Conservation (phyloP, 1,140 invertebrate genomes). For the Oppia nitens region DNA sequence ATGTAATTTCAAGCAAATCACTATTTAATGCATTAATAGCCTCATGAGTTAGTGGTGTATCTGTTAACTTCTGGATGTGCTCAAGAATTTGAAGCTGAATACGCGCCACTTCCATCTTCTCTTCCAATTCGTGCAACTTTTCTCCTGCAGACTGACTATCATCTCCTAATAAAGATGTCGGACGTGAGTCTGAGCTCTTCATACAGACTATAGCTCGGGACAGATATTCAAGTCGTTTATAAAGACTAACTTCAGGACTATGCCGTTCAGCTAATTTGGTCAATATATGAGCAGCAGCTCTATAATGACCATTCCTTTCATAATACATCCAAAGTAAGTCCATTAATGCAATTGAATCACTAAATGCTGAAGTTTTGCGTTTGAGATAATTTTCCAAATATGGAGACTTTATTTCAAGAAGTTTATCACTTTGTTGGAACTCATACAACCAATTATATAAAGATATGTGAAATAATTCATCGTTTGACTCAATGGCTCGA, state of each 20-base stretch:
- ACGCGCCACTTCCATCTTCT: slow-evolving; percentile 70
- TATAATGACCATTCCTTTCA: slow-evolving; percentile 75
- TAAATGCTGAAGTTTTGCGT: slow-evolving; percentile 31
- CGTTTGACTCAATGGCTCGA: slow-evolving; percentile 36
- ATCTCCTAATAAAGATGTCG: slow-evolving; percentile 39
- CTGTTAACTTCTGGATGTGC: slow-evolving; percentile 35
- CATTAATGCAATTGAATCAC: slow-evolving; percentile 39
- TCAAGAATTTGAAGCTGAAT: slow-evolving; percentile 52
- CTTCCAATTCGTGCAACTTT: slow-evolving; percentile 76
- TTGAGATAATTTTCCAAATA: slow-evolving; percentile 63
- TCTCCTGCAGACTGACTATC: slow-evolving; percentile 37
- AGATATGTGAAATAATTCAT: slow-evolving; percentile 73
- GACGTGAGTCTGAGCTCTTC: slow-evolving; percentile 61
- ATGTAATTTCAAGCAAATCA: slow-evolving; percentile 36
- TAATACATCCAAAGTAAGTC: slow-evolving; percentile 93
- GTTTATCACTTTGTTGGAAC: slow-evolving; percentile 51
- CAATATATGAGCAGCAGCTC: slow-evolving; percentile 77
- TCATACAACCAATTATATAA: slow-evolving; percentile 86
- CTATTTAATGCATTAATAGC: slow-evolving; percentile 34
- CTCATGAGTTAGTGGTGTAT: slow-evolving; percentile 29
- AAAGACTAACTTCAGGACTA: slow-evolving; percentile 37
- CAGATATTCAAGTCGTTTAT: slow-evolving; percentile 67
- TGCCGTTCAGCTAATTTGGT: slow-evolving; percentile 65
- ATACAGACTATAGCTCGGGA: slow-evolving; percentile 87
- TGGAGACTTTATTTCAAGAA: slow-evolving; percentile 51